Base-by-base conservation (phyloP, 2,113 vertebrate species). In the Zosterops lateralis region DNA sequence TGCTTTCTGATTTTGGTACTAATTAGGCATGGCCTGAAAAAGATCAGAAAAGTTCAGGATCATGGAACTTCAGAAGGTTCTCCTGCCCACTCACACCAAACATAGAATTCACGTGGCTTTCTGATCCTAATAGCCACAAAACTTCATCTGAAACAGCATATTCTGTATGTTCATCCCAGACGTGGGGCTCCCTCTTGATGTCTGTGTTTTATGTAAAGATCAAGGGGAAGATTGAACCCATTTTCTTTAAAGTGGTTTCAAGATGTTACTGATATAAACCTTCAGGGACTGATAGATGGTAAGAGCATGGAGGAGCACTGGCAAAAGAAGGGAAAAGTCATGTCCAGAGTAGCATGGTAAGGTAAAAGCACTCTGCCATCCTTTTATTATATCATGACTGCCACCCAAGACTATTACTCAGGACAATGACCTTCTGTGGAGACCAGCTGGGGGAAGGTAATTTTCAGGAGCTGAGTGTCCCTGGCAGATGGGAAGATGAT, bases 1-100 rank as follows among this genome's bases (percentile, higher is more conserved):
- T 92, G 60, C 90, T 91, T 91, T 73, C 94, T 75, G 86, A 76
- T 50, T 95, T 95, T 91, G 84, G 47, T 79, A 21, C 81, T 97
- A 96, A 96, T 96, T 96, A 96, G 76, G 47, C 91, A 64, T 72
- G 93, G 90, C 95, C 95, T 96, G 80, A 91, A 97, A 96, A 96
- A 97, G 86, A 97, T 96, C 83, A 93, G 94, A 93, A 93, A 93
- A 96, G 91, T 95, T 88, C 90, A 81, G 84, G 54, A 85, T 87
- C 54, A 5, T 65, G 86, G 65, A 89, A 93, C 84, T 82, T 96
- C 84, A 95, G 91, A 96, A 79, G 75, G 50, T 78, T 84, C 79
- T 95, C 32, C 58, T 94, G 58, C 89, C 77, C 74, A 64, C 61
- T 91, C 85, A 57, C 51, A 80, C 65, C 58, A 84, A 65, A 53